Conservation (phyloP, 2,113 vertebrate genomes). For the Coptodon rendalli region DNA sequence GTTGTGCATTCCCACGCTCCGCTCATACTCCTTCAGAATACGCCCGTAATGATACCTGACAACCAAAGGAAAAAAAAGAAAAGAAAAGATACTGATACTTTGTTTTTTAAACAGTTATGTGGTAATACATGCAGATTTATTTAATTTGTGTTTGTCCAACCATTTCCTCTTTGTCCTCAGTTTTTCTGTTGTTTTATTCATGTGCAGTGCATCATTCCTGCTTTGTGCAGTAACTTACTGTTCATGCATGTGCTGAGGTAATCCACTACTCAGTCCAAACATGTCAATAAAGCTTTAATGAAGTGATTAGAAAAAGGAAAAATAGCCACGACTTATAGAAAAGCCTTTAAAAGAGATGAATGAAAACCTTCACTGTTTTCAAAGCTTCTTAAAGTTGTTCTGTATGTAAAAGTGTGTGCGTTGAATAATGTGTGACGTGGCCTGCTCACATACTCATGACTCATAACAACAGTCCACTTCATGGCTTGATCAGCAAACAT, state of each 20-base stretch:
- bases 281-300: background rate
- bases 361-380: slow-evolving; percentile 17
- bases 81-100: background rate
- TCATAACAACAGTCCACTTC: slow-evolving; percentile 49
- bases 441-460: slow-evolving; percentile 2
- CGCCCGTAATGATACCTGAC: slow-evolving; percentile 60
- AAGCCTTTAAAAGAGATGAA: background rate
- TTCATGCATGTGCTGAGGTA: background rate
- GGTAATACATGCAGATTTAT: background rate
- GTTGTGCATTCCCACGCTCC: background rate
- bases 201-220: background rate
- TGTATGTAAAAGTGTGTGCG: background rate
- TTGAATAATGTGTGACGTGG: background rate
- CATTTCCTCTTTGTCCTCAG: background rate
- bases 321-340: background rate
- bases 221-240: background rate
- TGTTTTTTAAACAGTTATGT: background rate
- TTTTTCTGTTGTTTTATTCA: background rate
- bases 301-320: background rate
- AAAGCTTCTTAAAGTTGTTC: slow-evolving; percentile 44
- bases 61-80: background rate
- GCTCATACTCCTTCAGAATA: slow-evolving; percentile 36
- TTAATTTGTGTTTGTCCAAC: background rate
- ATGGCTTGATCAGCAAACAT: slow-evolving; percentile 46
- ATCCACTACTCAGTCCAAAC: background rate